Evolutionary conservation across 2,797 vertebrate genomes (phyloP).

Genomic region (Gadopsis bispinosus): DNA sequence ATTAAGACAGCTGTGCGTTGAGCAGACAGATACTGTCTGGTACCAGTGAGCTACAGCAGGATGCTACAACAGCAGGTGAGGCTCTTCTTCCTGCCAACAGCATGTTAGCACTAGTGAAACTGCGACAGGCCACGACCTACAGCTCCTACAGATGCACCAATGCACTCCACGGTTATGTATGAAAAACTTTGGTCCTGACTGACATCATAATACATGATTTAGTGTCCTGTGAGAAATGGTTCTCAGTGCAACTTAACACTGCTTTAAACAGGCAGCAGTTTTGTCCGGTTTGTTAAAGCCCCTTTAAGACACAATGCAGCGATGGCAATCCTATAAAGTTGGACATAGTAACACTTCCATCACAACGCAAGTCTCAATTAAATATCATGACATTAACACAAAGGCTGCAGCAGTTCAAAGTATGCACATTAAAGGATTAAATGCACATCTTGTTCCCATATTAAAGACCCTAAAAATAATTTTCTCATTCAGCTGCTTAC

Average conservation of each 20-base stretch:
- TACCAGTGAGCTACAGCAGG: constrained; percentile 69
- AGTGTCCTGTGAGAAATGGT: constrained; percentile 41
- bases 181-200: constrained; percentile 63
- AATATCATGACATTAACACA: constrained; percentile 2
- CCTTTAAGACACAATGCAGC: constrained; percentile 47
- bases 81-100: constrained; percentile 42
- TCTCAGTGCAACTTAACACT: constrained; percentile 25
- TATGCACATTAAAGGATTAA: background rate
- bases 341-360: background rate
- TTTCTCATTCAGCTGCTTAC: background rate
- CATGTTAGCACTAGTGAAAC: constrained; percentile 36
- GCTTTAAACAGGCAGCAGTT: constrained; percentile 20
- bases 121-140: constrained; percentile 30
- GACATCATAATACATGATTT: constrained; percentile 45
- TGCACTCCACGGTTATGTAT: constrained; percentile 25
- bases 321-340: background rate
- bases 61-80: constrained; percentile 66
- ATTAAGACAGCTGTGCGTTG: constrained; percentile 61
- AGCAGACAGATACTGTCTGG: constrained; percentile 60
- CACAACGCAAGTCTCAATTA: background rate
- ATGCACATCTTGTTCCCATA: background rate
- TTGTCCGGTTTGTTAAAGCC: constrained; percentile 30
- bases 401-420: constrained; percentile 31
- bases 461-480: background rate
- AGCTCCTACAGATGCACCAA: constrained; percentile 27